Conservation (phyloP, 35 echinoderm and acorn worm genomes). For the Strongylocentrotus purpuratus region DNA sequence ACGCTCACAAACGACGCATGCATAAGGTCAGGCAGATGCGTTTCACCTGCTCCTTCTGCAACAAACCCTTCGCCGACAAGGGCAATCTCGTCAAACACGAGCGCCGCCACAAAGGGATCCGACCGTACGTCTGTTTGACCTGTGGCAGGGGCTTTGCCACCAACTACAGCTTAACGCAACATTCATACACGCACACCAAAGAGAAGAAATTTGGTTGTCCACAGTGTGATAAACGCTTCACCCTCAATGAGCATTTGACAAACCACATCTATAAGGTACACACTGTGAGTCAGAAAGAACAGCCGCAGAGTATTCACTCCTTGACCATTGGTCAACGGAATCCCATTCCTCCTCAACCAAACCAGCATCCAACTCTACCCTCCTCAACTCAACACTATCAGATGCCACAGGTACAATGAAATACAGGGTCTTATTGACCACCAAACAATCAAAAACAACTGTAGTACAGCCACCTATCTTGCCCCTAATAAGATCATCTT, state of each 20-base stretch:
- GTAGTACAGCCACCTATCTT: background rate
- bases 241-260: slow-evolving; percentile 42
- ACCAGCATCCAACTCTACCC: background rate
- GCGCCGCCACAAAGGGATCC: slow-evolving; percentile 42
- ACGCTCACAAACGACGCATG: slow-evolving; percentile 29
- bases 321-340: background rate
- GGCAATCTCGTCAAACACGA: slow-evolving; percentile 48
- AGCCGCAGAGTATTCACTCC: background rate
- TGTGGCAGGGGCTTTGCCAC: slow-evolving; percentile 77
- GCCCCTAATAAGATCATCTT: background rate
- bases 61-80: slow-evolving; percentile 55
- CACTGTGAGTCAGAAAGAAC: background rate
- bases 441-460: background rate
- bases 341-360: background rate
- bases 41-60: slow-evolving; percentile 54
- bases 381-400: background rate
- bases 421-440: background rate
- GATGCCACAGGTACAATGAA: background rate
- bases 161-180: slow-evolving; percentile 66
- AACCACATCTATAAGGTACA: slow-evolving; percentile 35
- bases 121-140: slow-evolving; percentile 70
- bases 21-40: slow-evolving; percentile 17
- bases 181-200: slow-evolving; percentile 73
- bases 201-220: slow-evolving; percentile 65
- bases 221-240: slow-evolving; percentile 59